Base-by-base conservation (phyloP, 2,113 vertebrate genomes). In the Myrmecophaga tridactyla region DNA sequence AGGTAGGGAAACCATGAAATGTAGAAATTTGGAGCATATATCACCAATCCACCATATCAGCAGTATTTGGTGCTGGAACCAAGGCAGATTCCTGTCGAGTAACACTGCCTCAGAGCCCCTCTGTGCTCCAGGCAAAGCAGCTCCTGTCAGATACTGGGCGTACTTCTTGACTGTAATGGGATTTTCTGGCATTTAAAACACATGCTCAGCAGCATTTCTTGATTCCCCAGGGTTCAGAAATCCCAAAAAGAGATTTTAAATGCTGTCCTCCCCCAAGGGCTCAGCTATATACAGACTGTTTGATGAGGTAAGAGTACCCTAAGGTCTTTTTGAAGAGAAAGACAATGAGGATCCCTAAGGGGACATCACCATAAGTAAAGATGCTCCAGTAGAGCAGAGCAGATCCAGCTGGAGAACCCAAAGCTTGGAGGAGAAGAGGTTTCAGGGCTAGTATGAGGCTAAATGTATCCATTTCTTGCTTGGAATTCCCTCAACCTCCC, bases 151-250 rank as follows among this genome's bases (percentile, higher is more conserved):
- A 51, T 56, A 21, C 18, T 34, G 4, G 31, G 15, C 23, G 43
- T 60, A 6, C 27, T 20, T 81, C 78, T 56, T 92, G 27, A 70
- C 41, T 18, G 4, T 60, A 11, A n/a, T 20, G 41, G 75, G 75
- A 86, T 65, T 14, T 78, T 95, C 78, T 78, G 36, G 77, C 80
- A 92, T 8, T 91, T 78, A 62, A 85, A 62, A 92, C 14, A 60
- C 27, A 78, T 14, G 31, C 9, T 56, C 27, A 31, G 27, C 14
- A 60, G 43, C 21, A 75, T 48, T 91, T 81, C n/a, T 84, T 69
- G 23, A 83, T 63, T 78, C 25, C 39, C 6, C 3, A 36, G 17
- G 1, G 10, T 18, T 73, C 53, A 23, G 91, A 94, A 53, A 6
- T 14, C 48, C 78, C 78, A 36, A 69, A 80, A 81, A 21, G 75